Evolutionary conservation across 2,888 invertebrate genomes (phyloP), one percentile per base, ranked within the genome.

Genomic region (Sialis lutaria): DNA sequence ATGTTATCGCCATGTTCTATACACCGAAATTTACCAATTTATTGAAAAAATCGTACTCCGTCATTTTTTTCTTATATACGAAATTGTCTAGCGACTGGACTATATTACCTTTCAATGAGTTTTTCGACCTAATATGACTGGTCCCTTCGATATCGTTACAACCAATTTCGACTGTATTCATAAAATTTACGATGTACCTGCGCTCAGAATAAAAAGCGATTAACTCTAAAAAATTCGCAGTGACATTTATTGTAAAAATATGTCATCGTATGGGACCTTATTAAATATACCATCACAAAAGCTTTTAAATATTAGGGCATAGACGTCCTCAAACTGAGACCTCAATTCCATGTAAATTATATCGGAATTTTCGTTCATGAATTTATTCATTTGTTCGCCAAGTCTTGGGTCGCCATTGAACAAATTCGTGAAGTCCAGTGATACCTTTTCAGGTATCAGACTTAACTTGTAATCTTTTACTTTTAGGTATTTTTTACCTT

Each of bases 221-320:
- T n/a, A n/a, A n/a, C n/a, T n/a, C n/a, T n/a, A n/a, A n/a, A n/a
- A n/a, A n/a, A n/a, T n/a, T n/a, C n/a, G n/a, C n/a, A n/a, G n/a
- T n/a, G n/a, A 7, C 6, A 37, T 10, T 37, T 8, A 37, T 8
- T 37, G 69, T 37, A 70, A 62, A 57, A 79, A 79, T 53, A 83
- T 74, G 53, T 73, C 71, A 53, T 77, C 70, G 58, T 80, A 69
- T 2, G 82, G 78, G 10, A 83, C 74, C 54, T 72, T 75, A 49
- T 73, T 75, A 55, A 82, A 82, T 52, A 83, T 70, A 53, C 75
- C 68, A 56, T 82, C 81, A 0, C 75, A 72, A 9, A 82, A 68
- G 42, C 78, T 72, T 37, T 71, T 67, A 61, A 82, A 82, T 1
- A 82, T 74, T 1, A 73, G 57, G 41, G 79, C 79, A 49, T 82